Conservation (phyloP, 2,113 vertebrate species). For the human region DNA sequence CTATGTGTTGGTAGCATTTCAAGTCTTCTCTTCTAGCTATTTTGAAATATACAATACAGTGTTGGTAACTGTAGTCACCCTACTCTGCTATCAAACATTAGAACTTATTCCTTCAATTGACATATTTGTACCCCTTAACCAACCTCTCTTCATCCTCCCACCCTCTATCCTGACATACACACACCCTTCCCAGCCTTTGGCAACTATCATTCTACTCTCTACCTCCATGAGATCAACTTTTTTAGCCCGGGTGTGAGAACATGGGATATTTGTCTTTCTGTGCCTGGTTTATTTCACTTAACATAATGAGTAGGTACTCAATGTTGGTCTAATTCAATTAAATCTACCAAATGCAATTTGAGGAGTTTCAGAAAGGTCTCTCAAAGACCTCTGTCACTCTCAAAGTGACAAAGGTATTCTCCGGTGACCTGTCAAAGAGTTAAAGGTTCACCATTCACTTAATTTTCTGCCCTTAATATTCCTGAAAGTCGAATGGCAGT, state of each 20-base stretch:
- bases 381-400: not conserved
- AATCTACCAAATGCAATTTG: not conserved
- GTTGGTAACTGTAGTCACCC: not conserved
- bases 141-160: not conserved
- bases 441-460: not conserved
- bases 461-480: not conserved
- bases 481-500: not conserved
- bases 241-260: not conserved
- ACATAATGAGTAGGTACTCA: not conserved
- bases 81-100: not conserved
- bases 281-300: not conserved
- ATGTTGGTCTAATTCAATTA: not conserved
- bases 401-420: not conserved
- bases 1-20: not conserved
- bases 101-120: not conserved
- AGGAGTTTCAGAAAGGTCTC: not conserved
- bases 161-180: not conserved
- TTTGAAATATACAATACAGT: not conserved
- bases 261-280: not conserved
- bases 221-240: not conserved
- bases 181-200: not conserved
- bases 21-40: not conserved
- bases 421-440: not conserved
- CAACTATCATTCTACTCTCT: not conserved
- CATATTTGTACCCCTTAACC: no score